These are phyloP conservation scores for Phania funesta DNA, from an alignment of 2,888 invertebrate species.

Conservation along the genomic window DNA sequence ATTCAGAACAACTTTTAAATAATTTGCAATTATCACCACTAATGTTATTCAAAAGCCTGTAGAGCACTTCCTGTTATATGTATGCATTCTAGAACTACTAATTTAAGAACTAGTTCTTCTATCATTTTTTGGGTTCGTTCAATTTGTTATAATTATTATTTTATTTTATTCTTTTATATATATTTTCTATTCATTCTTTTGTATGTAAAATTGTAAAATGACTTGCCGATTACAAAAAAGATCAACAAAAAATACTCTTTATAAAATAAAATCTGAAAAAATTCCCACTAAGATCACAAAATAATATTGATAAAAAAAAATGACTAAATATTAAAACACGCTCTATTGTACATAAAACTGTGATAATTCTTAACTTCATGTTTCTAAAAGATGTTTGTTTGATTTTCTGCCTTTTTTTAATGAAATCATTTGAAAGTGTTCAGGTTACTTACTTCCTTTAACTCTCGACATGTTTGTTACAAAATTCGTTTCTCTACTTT, in stretches of 20 bases:
- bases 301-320: constrained; percentile 66
- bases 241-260: constrained; percentile 29
- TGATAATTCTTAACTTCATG: constrained; percentile 74
- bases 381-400: constrained; percentile 54
- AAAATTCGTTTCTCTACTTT: constrained; percentile 31
- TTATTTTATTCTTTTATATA: constrained; percentile 17
- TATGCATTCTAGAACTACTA: background rate
- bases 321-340: constrained; percentile 31
- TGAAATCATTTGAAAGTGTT: constrained; percentile 21
- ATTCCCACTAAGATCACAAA: constrained; percentile 49
- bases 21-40: no score
- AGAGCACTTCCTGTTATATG: no score
- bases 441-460: constrained; percentile 16
- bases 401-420: constrained; percentile 19
- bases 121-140: background rate
- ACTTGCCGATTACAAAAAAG: constrained; percentile 39
- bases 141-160: constrained; percentile 46
- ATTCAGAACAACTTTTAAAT: no score
- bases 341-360: constrained; percentile 76
- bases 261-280: constrained; percentile 40
- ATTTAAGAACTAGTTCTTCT: background rate
- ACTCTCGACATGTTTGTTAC: constrained; percentile 37
- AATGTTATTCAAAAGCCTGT: no score
- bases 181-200: constrained; percentile 31
- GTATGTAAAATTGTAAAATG: constrained; percentile 46